Evolutionary conservation across 2,888 invertebrate genomes (phyloP), one percentile per base, ranked within the genome.

Genomic region (Nyleta sp.): DNA sequence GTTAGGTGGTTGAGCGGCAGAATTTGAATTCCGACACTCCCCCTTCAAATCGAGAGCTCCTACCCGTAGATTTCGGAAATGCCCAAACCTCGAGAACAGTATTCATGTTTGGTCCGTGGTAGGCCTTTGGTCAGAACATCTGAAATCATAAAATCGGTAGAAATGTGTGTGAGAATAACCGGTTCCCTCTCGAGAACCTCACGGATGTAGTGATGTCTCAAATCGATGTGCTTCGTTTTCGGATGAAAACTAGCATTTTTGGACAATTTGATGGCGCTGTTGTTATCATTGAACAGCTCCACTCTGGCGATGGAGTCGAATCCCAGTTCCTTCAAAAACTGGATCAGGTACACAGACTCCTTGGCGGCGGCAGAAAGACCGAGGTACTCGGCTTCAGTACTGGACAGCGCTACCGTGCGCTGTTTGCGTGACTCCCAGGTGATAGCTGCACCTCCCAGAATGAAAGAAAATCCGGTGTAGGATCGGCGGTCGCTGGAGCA

Each of bases 331-430:
- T n/a, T 15, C 13, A 65, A 15, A 7, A 67, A 65, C 10, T 35
- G 40, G 8, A 44, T 52, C 13, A 74, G 17, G 24, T 74, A 44
- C 0, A 68, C 52, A 2, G 74, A 42, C 44, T 74, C 67, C n/a
- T 57, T 68, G 6, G 28, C 22, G 4, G 24, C 33, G 0, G 46
- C 7, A 7, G 31, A 20, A 0, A 74, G 33, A 2, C 52, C 73
- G 13, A 73, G 15, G 28, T 73, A 73, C 15, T 73, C 73, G 2
- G 73, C 65, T n/a, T 73, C 73, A 8, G 72, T 72, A 13, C 40
- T 57, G 2, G 72, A 72, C n/a, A 72, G 18, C 0, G 64, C 48
- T 0, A 55, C 67, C 2, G 67, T 67, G 1, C 44, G 35, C 15
- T 67, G 67, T 22, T 67, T 53, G 17, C 44, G 40, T 4, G 52